Conservation (phyloP, 2,113 vertebrate species). For the Chitala chitala region DNA sequence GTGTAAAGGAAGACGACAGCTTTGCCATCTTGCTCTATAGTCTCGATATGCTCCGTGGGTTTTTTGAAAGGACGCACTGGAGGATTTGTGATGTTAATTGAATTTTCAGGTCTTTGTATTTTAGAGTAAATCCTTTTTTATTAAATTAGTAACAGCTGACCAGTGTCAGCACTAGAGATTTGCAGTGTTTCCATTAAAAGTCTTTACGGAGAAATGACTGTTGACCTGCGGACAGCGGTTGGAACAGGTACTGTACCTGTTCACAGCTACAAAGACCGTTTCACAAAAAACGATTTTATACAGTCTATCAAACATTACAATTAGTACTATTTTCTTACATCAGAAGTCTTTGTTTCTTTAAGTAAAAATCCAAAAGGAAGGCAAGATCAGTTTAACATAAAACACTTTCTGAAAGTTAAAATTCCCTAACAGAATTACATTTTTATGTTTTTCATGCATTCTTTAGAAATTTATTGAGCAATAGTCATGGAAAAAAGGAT, state of each 20-base stretch:
- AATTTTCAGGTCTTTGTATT: slow-evolving; percentile 15
- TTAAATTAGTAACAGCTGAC: slow-evolving; percentile 11
- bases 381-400: background rate
- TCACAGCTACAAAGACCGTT: too few relatives aligned
- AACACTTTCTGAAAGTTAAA: slow-evolving; percentile 1
- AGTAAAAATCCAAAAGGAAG: background rate
- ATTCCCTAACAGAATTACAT: slow-evolving; percentile 1
- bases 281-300: background rate
- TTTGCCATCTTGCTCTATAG: background rate
- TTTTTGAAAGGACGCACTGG: slow-evolving; percentile 2
- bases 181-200: slow-evolving; percentile 28
- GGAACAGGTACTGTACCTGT: too few relatives aligned
- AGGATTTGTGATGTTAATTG: slow-evolving; percentile 14
- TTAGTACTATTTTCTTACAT: background rate
- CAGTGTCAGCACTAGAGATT: slow-evolving; percentile 17
- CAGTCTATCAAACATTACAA: background rate
- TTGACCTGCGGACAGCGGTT: too few relatives aligned
- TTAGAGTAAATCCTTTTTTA: slow-evolving; percentile 20
- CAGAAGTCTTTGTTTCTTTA: background rate
- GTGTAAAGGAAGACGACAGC: background rate
- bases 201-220: background rate
- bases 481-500: slow-evolving; percentile 3
- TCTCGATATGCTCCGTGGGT: background rate
- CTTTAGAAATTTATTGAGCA: slow-evolving; percentile 10
- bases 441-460: slow-evolving; percentile 13